Evolutionary conservation across 1,140 invertebrate genomes (phyloP), one percentile per base, ranked within the genome.

Genomic region (Cherax destructor): DNA sequence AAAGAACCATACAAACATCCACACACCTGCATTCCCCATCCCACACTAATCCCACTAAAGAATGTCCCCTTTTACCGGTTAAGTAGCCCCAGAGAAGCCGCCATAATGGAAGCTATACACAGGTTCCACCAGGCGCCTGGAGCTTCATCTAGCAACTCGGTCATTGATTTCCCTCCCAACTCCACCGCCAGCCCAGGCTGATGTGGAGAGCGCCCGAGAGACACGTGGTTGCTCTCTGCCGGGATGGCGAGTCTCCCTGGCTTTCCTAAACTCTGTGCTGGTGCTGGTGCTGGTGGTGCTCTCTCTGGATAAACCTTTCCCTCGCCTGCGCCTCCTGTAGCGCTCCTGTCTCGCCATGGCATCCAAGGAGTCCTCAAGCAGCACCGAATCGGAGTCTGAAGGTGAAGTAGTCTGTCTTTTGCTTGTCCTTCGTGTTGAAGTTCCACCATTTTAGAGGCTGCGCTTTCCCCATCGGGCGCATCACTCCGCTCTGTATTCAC

Each of bases 161-260:
- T 91, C 89, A 91, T 91, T 91, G 89, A 91, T 91, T 91, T 91
- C 89, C 89, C 89, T 91, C 89, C 89, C 89, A 85, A 91, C 89
- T 91, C 89, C 89, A 91, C 80, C 89, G 81, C 80, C 87, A 87
- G 76, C 87, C 83, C 89, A 41, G 89, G 89, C 89, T 91, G 89
- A 91, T 91, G 89, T 91, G 89, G 89, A 91, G 89, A 86, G 83
- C 74, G 89, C 83, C 77, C 83, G 83, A 91, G 89, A 91, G 89
- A 91, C 89, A 91, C 89, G 89, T 91, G 89, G 89, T 85, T 91
- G 89, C 89, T 91, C 89, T 91, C 89, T 91, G 89, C 89, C 89
- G 89, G 89, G 89, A 91, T 91, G 89, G 89, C 89, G 89, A 85
- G 89, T 85, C 89, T 91, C 89, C 83, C 81, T 85, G 83, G 74